Base-by-base conservation (phyloP, 2,888 invertebrate genomes). In the Eristalis intricaria region DNA sequence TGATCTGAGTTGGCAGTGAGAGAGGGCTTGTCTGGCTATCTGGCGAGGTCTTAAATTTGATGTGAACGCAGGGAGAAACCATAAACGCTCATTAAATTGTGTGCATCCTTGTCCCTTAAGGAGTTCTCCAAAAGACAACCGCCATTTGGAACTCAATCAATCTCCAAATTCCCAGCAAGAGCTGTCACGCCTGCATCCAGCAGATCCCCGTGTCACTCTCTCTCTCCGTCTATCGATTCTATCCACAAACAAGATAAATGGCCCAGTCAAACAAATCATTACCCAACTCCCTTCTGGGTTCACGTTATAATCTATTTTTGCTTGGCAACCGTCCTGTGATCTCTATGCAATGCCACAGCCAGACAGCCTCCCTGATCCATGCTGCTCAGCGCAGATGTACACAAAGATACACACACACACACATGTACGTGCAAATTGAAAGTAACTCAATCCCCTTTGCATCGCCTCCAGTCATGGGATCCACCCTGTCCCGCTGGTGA, bases 371-470 rank as follows among this genome's bases (percentile, higher is more conserved):
- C 64, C 63, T 50, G 19, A 23, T 58, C 35, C 58, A 32, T 43
- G 43, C 0, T n/a, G 43, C 43, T 43, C 43, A 43, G n/a, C 43
- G 13, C n/a, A 15, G n/a, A 15, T 19, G 19, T 19, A n/a, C 43
- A 32, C 23, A 56, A 4, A 50, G n/a, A 65, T 32, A 38, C 40
- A 35, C 19, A 40, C 19, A 43, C 23, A 38, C 23, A 23, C 4
- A 10, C 32, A 32, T 10, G 32, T 8, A 10, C 10, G n/a, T 13
- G 23, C 58, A 23, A 56, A 64, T 32, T 19, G 60, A 60, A 64
- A 50, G 79, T 60, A 58, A 79, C 23, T 29, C n/a, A 35, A 74
- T 38, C 73, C 66, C 26, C 5, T 61, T 66, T 35, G 19, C 58
- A 19, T 22, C 40, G 19, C 38, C 40, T 35, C 35, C 76, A 76